Percentiles rank a stretch among this genome's conserved stretches.
Evolutionary conservation across 1,140 invertebrate genomes (phyloP).

Genomic region (Amphibalanus amphitrite): DNA sequence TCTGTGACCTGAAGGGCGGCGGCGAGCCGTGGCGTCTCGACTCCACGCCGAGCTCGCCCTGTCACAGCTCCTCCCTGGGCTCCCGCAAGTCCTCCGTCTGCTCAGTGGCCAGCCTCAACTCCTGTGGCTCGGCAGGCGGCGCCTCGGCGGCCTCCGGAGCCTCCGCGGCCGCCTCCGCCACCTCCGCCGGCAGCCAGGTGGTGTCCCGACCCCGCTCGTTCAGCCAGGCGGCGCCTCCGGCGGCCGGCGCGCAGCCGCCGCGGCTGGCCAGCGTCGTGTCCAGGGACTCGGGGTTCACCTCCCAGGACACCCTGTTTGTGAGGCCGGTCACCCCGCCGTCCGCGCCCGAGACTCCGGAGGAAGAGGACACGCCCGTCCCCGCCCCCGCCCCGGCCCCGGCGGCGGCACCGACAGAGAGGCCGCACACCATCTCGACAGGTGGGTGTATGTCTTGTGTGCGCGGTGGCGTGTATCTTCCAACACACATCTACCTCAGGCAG

Average conservation of each 20-base stretch:
- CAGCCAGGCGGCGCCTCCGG: conserved; percentile 33
- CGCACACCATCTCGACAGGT: neutral
- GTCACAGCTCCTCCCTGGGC: conserved; percentile 45
- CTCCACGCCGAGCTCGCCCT: conserved; percentile 42
- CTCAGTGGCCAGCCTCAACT: conserved; percentile 78
- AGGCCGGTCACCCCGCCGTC: conserved; percentile 26
- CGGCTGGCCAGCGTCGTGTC: conserved; percentile 67
- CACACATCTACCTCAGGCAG: too few relatives aligned
- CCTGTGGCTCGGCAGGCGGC: conserved; percentile 39
- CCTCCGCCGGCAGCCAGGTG: too few relatives aligned
- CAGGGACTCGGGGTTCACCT: conserved; percentile 77
- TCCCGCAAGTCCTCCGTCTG: conserved; percentile 85
- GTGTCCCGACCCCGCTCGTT: conserved; percentile 44
- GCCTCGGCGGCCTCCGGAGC: conserved; percentile 53
- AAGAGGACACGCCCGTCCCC: too few relatives aligned
- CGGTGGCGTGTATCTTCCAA: too few relatives aligned
- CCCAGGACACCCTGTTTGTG: conserved; percentile 64
- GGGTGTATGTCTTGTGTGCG: too few relatives aligned
- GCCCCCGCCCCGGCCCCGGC: too few relatives aligned
- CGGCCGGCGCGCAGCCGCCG: too few relatives aligned
- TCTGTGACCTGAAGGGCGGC: neutral
- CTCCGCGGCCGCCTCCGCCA: too few relatives aligned
- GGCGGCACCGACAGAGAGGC: neutral
- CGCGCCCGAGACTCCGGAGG: too few relatives aligned
- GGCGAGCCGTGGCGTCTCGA: neutral